Evolutionary conservation across 2,113 vertebrate species (phyloP), one percentile per base, ranked within the genome.

Genomic region (Campylorhamphus procurvoides): DNA sequence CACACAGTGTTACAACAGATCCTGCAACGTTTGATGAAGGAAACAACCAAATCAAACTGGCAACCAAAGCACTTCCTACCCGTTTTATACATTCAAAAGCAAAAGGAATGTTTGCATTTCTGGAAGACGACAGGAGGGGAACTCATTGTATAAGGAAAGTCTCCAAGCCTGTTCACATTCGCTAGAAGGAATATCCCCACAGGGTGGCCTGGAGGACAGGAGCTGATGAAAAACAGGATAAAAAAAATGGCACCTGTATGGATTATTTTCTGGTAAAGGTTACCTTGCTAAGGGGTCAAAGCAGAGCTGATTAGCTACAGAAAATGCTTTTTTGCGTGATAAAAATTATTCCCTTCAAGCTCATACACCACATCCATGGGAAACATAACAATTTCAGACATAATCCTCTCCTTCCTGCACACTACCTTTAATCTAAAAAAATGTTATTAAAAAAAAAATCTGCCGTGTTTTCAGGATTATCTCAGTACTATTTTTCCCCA

Each of bases 311-410:
- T 84, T 58, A 93, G 42, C 58, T 80, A 49, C 0, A 74, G 66
- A 91, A 94, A 93, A 74, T 71, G 75, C 89, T 92, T 94, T 92
- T 53, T 56, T 78, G 50, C 84, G 31, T 55, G 68, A 95, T 50
- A 88, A 90, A 94, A 94, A 59, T 12, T 0, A 84, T 55, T 79
- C 28, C 20, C n/a, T 89, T 91, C 44, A 83, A 75, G 69, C 49
- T 83, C 85, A 64, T 47, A 46, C 6, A 69, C 37, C 74, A 73
- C 8, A 62, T 71, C n/a, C 71, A 93, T 1, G 2, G 58, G 64
- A 84, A 84, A 84, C 15, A 25, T 29, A 31, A 39, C 39, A 11
- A 81, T 87, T 84, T 81, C 72, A 73, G 89, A 64, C 3, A 60
- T 71, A 67, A 93, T 64, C 42, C 23, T 86, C 82, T 40, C 71